Conservation (phyloP, 2,113 vertebrate species). For the Spea bombifrons region DNA sequence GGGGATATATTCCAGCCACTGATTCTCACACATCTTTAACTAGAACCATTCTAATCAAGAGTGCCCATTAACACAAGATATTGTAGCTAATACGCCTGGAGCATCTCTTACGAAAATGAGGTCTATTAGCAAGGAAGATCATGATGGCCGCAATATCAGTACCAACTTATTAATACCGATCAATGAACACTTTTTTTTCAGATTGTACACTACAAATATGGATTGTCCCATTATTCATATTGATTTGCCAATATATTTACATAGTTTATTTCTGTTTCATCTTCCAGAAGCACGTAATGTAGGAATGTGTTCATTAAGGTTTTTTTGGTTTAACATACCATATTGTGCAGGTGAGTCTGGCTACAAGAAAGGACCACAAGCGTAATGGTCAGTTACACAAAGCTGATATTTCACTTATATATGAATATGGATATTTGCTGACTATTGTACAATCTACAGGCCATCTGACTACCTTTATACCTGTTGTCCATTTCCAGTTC, state of each 20-base stretch:
- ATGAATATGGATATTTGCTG: no score
- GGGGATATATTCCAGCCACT: slow-evolving; percentile 16
- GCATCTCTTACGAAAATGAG: neutral
- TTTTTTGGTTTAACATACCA: no score
- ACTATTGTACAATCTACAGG: no score
- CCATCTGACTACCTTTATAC: no score
- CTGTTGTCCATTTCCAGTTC: no score
- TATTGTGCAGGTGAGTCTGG: no score
- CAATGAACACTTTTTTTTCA: neutral
- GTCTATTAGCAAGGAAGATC: no score
- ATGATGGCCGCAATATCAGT: neutral
- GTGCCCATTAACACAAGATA: slow-evolving; percentile 19
- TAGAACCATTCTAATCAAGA: slow-evolving; percentile 14
- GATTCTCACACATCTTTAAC: slow-evolving; percentile 21
- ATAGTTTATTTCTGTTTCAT: neutral
- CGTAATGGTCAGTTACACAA: no score
- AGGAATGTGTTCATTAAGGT: no score
- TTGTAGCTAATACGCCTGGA: slow-evolving; percentile 4
- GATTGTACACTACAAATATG: slow-evolving; percentile 1
- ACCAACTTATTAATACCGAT: neutral
- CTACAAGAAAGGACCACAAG: no score
- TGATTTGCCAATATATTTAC: neutral
- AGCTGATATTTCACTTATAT: no score
- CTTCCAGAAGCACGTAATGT: no score
- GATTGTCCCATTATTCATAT: neutral